A percentile compares a stretch with the other conserved stretches of the same genome.
Evolutionary conservation across 2,797 vertebrate species (phyloP).

Genomic region (Sebastes matsubarae): DNA sequence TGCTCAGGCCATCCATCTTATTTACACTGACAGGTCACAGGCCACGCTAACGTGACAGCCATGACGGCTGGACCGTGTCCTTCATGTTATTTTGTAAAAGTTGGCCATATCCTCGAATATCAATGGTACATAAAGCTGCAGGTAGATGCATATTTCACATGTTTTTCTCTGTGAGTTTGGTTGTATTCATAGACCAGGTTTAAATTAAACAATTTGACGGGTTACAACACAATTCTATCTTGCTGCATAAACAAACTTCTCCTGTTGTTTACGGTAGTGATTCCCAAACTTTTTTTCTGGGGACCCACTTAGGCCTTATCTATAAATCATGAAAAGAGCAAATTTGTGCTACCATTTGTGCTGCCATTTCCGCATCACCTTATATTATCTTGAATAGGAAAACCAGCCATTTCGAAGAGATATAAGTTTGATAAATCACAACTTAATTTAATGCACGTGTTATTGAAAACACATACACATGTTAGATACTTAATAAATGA

Average conservation of each 20-base stretch:
- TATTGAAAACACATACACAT: no score
- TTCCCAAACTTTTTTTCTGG: no score
- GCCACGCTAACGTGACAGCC: conserved; percentile 68
- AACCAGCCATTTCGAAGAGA: no score
- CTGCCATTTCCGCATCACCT: no score
- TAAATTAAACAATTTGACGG: not conserved
- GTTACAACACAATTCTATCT: not conserved
- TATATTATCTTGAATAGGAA: no score
- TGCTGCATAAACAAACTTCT: not conserved
- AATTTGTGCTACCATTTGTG: no score
- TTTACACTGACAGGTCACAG: conserved; percentile 74
- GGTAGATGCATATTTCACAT: not conserved
- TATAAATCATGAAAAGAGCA: no score
- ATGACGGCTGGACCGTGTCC: conserved; percentile 63
- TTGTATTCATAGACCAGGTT: not conserved
- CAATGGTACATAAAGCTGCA: not conserved
- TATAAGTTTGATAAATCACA: no score
- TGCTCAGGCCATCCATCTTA: conserved; percentile 77
- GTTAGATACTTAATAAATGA: no score
- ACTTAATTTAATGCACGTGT: no score
- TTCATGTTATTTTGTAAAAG: conserved; percentile 48
- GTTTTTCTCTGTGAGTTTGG: not conserved
- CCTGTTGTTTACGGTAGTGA: not conserved
- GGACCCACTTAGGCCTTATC: no score
- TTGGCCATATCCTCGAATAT: not conserved